These are phyloP conservation scores for Scaptomyza pallida DNA, from an alignment of 1,140 invertebrate species.

Conservation along the genomic window DNA sequence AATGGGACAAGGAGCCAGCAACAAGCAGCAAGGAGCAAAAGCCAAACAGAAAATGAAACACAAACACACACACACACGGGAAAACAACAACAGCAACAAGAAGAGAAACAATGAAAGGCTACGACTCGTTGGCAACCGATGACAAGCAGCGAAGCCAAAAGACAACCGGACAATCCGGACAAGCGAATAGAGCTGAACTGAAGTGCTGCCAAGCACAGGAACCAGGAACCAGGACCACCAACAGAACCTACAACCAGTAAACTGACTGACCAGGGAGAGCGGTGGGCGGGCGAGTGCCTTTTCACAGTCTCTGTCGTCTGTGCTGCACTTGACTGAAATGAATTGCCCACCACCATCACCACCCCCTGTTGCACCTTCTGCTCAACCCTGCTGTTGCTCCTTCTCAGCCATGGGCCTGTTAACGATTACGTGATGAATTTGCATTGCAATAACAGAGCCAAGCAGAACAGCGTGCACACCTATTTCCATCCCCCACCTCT, in stretches of 20 bases:
- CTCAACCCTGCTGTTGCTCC: not conserved
- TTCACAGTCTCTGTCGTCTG: conserved; percentile 29
- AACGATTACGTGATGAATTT: conserved; percentile 72
- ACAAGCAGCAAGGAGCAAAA: conserved; percentile 18
- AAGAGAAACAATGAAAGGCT: conserved; percentile 40
- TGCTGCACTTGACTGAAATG: conserved; percentile 66
- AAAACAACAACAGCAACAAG: conserved; percentile 16
- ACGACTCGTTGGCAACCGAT: conserved; percentile 46
- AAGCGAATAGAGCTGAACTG: conserved; percentile 7
- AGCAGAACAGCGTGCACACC: conserved; percentile 3
- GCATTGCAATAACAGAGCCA: conserved; percentile 56
- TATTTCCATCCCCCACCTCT: too few relatives aligned
- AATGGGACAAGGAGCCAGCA: not conserved
- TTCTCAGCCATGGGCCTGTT: conserved; percentile 46
- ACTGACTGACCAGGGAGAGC: not conserved
- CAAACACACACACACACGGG: not conserved
- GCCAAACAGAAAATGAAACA: conserved; percentile 37
- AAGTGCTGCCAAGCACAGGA: conserved; percentile 40
- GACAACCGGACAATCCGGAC: conserved; percentile 8
- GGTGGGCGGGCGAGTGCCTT: conserved; percentile 30
- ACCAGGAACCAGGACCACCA: not conserved
- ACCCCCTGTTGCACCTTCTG: not conserved
- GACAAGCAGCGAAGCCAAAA: conserved; percentile 33
- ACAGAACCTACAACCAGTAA: not conserved
- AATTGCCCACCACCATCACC: conserved; percentile 37